phyloP scores from a whole-genome alignment of 2,797 vertebrate species.

The Labeo calbasu region DNA sequence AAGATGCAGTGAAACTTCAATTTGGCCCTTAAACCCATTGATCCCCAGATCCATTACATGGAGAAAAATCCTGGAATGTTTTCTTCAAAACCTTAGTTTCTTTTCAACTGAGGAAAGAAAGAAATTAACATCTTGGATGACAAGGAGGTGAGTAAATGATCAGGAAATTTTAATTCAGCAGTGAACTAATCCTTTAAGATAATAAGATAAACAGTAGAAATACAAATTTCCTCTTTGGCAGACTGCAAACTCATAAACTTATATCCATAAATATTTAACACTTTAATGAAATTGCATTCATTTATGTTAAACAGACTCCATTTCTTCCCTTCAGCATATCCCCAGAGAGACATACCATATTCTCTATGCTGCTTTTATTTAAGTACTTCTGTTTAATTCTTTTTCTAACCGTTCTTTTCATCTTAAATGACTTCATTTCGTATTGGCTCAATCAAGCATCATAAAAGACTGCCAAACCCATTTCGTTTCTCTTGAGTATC shows the following conservation, averaged over 20 bases:
- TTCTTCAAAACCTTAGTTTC: no score
- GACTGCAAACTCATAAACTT: neutral
- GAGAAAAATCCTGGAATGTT: no score
- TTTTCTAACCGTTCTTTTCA: neutral
- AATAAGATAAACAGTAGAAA: neutral
- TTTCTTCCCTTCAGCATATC: conserved; percentile 12
- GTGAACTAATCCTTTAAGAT: neutral
- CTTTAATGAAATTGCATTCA: conserved; percentile 2
- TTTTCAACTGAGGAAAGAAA: no score
- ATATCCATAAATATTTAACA: neutral
- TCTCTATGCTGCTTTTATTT: neutral
- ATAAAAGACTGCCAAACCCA: conserved; percentile 35
- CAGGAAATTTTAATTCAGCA: no score
- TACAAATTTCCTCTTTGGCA: neutral
- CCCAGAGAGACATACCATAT: neutral
- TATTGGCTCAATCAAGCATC: conserved; percentile 12
- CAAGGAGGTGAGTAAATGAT: no score
- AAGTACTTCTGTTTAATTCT: conserved; percentile 3
- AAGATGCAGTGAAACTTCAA: no score
- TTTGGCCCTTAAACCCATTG: no score
- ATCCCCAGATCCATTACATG: no score
- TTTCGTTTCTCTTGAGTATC: conserved; percentile 52
- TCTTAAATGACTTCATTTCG: neutral
- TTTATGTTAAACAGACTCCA: neutral
- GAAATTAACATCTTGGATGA: no score